Evolutionary conservation across 2,888 invertebrate genomes (phyloP), one percentile per base, ranked within the genome.

Genomic region (Sinohyriopsis cumingii): DNA sequence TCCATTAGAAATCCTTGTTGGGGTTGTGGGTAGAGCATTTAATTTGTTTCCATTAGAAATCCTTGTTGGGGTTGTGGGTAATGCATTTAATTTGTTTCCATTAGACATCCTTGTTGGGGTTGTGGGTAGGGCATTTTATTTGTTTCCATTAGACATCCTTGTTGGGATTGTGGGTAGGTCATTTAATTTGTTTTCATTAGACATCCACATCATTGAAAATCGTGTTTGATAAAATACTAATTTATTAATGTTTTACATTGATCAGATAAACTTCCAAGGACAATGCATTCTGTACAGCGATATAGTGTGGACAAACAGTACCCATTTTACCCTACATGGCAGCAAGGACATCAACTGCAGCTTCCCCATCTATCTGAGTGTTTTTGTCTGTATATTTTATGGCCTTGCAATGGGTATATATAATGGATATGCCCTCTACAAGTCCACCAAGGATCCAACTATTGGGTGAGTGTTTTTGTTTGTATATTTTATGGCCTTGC

Each of bases 391-490:
- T 18, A 83, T 85, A 33, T 77, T 85, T 59, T 85, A 82, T 71
- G 79, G 80, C 4, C 62, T 81, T 1, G 79, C 65, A 18, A 75
- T 81, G 67, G 81, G 79, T 20, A 55, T 72, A 4, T 86, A 84
- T 67, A 72, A 83, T 65, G 59, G 68, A 12, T 84, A 83, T 72
- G 84, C 84, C 18, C 69, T 80, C 12, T 69, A 70, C 22, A 74
- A 74, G 61, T 79, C 79, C 28, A 71, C 68, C 25, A 79, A 73
- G 22, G 84, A 84, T 65, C 77, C 75, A 61, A 73, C 80, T 54
- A 81, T 84, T 59, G 83, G 82, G 85, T 85, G 71, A 70, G 80
- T 68, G 84, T 84, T 20, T 81, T 84, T 73, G 80, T 78, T 5
- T 75, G 82, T 18, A 83, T 85, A 33, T 77, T 85, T 59, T 85